Base-by-base conservation (phyloP, 2,888 invertebrate species). In the Eupithecia abbreviata region DNA sequence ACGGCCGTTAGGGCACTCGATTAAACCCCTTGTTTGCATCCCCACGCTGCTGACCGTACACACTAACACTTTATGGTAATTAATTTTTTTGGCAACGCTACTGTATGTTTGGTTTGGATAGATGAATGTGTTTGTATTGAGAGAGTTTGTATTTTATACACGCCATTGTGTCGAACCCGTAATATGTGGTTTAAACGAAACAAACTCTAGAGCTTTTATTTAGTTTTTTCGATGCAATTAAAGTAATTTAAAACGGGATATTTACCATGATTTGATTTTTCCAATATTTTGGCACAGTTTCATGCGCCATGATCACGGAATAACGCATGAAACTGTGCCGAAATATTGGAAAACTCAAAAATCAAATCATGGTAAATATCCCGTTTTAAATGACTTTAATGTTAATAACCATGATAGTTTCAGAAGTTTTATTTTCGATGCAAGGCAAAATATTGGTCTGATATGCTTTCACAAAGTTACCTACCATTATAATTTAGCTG, bases 41-140 rank as follows among this genome's bases (percentile, higher is more conserved):
- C 88, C 83, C 86, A 88, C 89, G 88, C 80, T 90, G 91, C 91
- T 91, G 91, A 91, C 91, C 87, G 82, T 90, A 88, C 85, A 79
- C 84, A 82, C 84, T 87, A 87, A 86, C 89, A 86, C 86, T 91
- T 91, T 91, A 91, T 90, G 89, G 85, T 91, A 91, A 91, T 91
- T 91, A 91, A 88, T 88, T 87, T 86, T 90, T 90, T 90, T 89
- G 88, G 82, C 85, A 87, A 86, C 87, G 83, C 80, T 83, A 85
- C 83, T 84, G 18, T 9, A 82, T 77, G 62, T 75, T 79, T 75
- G 75, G 62, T 74, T 75, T 77, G 47, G 43, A 67, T 65, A 70
- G 73, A 73, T 73, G 73, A 43, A 72, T 76, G 65, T 65, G 43
- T 74, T 74, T 74, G 77, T 78, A 41, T 73, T n/a, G 71, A 62